These are phyloP conservation scores for Dermatophagoides farinae DNA, from an alignment of 1,140 invertebrate genomes.

Conservation along the genomic window DNA sequence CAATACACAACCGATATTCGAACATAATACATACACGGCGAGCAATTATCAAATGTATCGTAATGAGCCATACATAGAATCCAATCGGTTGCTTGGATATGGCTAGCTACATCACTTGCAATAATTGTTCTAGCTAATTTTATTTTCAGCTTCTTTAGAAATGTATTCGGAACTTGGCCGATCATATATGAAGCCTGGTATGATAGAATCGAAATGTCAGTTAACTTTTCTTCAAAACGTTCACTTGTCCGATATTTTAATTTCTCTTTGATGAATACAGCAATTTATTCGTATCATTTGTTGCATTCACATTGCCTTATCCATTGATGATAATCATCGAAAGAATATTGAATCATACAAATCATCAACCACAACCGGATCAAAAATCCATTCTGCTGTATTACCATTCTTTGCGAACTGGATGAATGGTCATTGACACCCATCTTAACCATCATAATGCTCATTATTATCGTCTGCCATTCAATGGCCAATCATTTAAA, in stretches of 20 bases:
- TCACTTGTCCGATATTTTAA: neutral
- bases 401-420: no score
- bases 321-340: neutral
- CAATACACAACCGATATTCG: no score
- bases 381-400: neutral
- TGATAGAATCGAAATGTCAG: slow-evolving; percentile 1
- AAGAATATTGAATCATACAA: neutral
- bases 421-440: slow-evolving; percentile 3
- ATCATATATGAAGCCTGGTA: neutral
- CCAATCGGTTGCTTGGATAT: no score
- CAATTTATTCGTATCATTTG: slow-evolving; percentile 7
- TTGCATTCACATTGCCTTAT: slow-evolving; percentile 5
- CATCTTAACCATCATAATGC: neutral
- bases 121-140: no score
- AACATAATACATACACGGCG: no score
- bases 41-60: neutral
- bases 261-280: no score
- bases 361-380: neutral
- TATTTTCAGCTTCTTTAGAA: no score
- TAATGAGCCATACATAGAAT: no score
- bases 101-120: no score
- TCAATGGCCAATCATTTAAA: slow-evolving; percentile 6
- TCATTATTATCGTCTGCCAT: neutral
- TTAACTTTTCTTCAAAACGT: no score
- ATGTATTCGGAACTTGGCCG: no score